Conservation (phyloP, 2,888 invertebrate species). For the Agonum fuliginosum region DNA sequence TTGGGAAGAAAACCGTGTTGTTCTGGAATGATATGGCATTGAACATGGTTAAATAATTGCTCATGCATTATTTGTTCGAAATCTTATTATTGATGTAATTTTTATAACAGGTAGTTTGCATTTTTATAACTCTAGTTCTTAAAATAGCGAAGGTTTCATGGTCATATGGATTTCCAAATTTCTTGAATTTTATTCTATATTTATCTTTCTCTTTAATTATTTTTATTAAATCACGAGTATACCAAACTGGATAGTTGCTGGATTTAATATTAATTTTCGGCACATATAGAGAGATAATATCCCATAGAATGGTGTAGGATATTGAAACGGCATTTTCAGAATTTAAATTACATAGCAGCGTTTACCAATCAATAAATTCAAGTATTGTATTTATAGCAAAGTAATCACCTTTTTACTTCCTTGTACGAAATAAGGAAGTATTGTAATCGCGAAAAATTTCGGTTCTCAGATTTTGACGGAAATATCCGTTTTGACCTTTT, state of each 20-base stretch:
- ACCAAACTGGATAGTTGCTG: background rate
- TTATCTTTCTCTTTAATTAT: slow-evolving; percentile 8
- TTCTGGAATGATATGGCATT: background rate
- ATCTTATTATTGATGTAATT: background rate
- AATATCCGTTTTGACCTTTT: no score
- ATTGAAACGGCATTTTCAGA: background rate
- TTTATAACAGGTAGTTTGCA: background rate
- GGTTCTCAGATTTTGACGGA: no score
- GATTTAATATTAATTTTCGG: background rate
- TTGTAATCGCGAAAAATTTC: no score
- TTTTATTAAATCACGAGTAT: background rate
- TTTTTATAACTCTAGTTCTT: background rate
- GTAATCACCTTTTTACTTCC: background rate
- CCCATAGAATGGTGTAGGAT: background rate
- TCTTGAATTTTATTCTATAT: background rate
- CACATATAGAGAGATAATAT: background rate
- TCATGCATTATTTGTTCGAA: background rate
- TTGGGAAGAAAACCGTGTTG: background rate
- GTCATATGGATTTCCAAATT: background rate
- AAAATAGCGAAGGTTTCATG: background rate
- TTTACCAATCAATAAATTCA: background rate
- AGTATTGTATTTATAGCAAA: background rate
- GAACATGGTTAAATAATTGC: background rate
- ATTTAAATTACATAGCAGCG: background rate
- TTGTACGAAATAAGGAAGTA: no score